phyloP scores from a whole-genome alignment of 2,113 vertebrate genomes.

The Albula glossodonta region DNA sequence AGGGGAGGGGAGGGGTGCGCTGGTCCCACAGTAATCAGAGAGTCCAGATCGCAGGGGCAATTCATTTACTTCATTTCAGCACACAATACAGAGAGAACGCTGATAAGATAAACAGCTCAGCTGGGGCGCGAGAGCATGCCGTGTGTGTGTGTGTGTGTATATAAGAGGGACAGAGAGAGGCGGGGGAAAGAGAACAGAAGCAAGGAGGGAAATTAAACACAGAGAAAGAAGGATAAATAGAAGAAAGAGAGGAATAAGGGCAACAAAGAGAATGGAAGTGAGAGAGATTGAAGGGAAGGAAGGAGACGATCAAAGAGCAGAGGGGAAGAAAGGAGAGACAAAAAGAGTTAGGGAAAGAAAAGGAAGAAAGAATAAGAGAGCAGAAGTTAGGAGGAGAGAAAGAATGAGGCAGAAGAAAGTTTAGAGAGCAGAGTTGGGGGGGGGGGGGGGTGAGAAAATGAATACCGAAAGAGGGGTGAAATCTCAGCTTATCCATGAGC shows the following conservation, averaged over 20 bases:
- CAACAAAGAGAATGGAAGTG: conserved; percentile 24
- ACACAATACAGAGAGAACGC: neutral
- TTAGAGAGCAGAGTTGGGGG: neutral
- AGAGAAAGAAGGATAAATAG: neutral
- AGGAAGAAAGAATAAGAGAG: neutral
- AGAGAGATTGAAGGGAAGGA: neutral
- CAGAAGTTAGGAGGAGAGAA: neutral
- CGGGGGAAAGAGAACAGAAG: neutral
- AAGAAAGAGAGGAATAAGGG: neutral
- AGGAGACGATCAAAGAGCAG: neutral
- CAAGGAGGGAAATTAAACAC: neutral
- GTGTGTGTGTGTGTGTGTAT: no score
- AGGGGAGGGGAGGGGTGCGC: neutral
- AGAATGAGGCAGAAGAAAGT: neutral
- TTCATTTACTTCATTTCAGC: conserved; percentile 4
- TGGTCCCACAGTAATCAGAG: neutral
- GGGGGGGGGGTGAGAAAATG: no score
- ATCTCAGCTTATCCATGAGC: no score
- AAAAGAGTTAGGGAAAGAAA: neutral
- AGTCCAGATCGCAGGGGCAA: neutral
- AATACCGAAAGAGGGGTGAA: no score
- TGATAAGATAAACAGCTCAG: neutral
- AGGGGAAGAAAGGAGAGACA: neutral
- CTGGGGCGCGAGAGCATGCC: neutral
- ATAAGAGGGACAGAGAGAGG: neutral